phyloP scores from a whole-genome alignment of 2,888 invertebrate genomes.

The Eilema sororculum region DNA sequence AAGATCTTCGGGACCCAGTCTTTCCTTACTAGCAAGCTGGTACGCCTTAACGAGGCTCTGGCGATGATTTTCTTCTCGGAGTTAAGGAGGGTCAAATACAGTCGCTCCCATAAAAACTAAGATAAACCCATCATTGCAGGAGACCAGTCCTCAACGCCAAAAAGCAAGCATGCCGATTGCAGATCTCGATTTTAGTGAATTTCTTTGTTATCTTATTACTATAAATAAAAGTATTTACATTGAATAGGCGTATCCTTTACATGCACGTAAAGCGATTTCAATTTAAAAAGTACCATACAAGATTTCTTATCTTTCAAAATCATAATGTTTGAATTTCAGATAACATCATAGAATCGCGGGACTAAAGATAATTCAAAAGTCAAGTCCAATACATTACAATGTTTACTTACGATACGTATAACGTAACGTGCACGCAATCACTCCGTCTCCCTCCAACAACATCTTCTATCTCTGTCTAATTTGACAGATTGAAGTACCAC shows the following conservation, averaged over 20 bases:
- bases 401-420: slow-evolving; percentile 55
- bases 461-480: slow-evolving; percentile 71
- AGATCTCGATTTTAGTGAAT: not conserved
- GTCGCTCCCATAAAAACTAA: not conserved
- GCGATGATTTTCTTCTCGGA: no score
- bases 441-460: slow-evolving; percentile 57
- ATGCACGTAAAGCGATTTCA: not conserved
- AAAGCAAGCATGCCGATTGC: not conserved
- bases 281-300: not conserved
- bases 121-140: not conserved
- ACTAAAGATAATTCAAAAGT: slow-evolving; percentile 24
- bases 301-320: not conserved
- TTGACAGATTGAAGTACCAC: slow-evolving; percentile 78
- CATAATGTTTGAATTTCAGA: slow-evolving; percentile 9
- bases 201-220: not conserved
- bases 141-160: not conserved
- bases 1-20: no score
- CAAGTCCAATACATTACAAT: slow-evolving; percentile 29
- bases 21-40: no score
- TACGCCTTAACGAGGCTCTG: not conserved
- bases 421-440: slow-evolving; percentile 44
- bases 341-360: slow-evolving; percentile 20
- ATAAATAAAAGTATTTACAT: not conserved
- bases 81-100: not conserved
- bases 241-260: not conserved